Base-by-base conservation (phyloP, 2,797 vertebrate genomes). In the Argyrosomus regius region DNA sequence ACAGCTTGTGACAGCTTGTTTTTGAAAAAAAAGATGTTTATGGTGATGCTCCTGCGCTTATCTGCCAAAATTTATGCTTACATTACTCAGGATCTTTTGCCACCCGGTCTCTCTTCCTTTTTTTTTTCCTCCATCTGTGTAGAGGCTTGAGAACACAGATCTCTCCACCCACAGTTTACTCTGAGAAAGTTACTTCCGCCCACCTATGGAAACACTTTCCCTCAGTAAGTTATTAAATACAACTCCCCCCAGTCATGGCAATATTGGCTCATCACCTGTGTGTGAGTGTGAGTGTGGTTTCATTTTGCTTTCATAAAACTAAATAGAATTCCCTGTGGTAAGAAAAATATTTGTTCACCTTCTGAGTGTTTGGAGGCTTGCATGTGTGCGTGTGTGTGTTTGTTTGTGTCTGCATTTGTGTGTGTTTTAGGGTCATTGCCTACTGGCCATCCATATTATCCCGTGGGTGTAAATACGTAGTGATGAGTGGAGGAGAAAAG, bases 221-320 rank as follows among this genome's bases (percentile, higher is more conserved):
- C 68, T 88, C 66, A 72, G 64, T 75, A 66, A 78, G 82, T 87
- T 90, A 92, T 89, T 91, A 87, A 89, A 89, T 59, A 82, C 75
- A 68, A 54, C 85, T 80, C 82, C 88, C 90, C 72, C 73, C 57
- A 90, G 90, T 81, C 88, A 87, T 52, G 61, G 74, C 50, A 80
- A 84, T 86, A 91, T 87, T 90, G 79, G 54, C 72, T 89, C 76
- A 75, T 82, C 77, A 82, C 65, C 69, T 77, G 68, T 74, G 60
- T 80, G 62, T 85, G 59, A 62, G 60, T 80, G 62, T 85, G 59
- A 62, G 74, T 57, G 75, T 31, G 75, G 16, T 87, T 76, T 87
- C 49, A 83, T 82, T 84, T 86, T 64, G 57, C 77, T 74, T 84
- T 90, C 77, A 89, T 87, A 81, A 81, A 88, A 72, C 67, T 65